Evolutionary conservation across 1,140 invertebrate genomes (phyloP), one percentile per base, ranked within the genome.

Genomic region (Drosophila arawakana): DNA sequence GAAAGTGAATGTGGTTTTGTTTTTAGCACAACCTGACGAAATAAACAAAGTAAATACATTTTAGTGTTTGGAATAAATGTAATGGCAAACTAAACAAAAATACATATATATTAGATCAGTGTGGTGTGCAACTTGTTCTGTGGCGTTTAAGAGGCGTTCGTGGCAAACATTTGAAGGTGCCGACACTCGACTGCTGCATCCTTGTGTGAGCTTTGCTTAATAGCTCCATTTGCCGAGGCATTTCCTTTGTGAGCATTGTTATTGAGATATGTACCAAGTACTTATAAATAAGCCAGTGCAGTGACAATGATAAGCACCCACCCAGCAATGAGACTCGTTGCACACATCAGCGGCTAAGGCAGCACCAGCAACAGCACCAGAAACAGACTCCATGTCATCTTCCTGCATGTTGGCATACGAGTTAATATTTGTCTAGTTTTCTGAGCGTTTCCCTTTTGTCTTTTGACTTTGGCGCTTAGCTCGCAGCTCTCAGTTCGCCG

Each of bases 361-460:
- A 7, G 7, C 52, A 37, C 34, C 37, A 5, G 3, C 25, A 30
- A 15, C 52, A 9, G 39, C 41, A 43, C 30, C 52, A 7, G 30
- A 11, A 3, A 3, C 39, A 41, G 47, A 15, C 9, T 37, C 10
- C 8, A 30, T 67, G 43, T 7, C 52, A 58, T 49, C 34, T 47
- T 21, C 13, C 39, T 39, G 59, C 52, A 41, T 39, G 47, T 37
- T 66, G 55, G 72, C 76, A 89, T 74, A 78, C 78, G 80, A 74
- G 84, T 89, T 89, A 89, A 89, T 89, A 89, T 89, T 89, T 89
- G 84, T 84, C 84, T 89, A 89, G 80, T 88, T 89, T 89, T 84
- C 25, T 71, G 78, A 84, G 73, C 78, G 73, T 74, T 80, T 77
- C 72, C 68, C 78, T 73, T 89, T 89, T 89, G 81, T 89, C 68